Evolutionary conservation across 2,888 invertebrate species (phyloP).

Genomic region (Chrysotoxum bicinctum): DNA sequence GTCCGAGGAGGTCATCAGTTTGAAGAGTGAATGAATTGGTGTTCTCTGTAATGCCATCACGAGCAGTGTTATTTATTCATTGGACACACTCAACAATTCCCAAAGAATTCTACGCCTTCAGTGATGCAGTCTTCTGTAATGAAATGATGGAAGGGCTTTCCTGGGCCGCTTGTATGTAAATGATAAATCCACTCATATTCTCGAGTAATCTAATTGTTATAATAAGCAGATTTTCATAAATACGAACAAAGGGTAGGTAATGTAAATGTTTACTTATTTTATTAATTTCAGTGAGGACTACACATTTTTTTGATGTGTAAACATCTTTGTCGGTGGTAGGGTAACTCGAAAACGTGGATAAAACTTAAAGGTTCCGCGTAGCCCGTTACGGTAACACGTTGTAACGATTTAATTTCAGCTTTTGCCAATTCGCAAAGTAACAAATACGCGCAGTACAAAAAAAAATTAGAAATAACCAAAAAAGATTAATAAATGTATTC

Average conservation of each 20-base stretch:
- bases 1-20: constrained; percentile 48
- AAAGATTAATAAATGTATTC: too few species aligned
- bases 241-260: not conserved
- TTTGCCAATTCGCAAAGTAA: too few species aligned
- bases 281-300: too few species aligned
- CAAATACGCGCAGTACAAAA: too few species aligned
- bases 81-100: constrained; percentile 60
- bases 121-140: constrained; percentile 36
- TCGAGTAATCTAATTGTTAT: not conserved
- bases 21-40: constrained; percentile 54
- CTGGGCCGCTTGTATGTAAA: not conserved
- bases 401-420: too few species aligned
- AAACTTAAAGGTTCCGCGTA: too few species aligned
- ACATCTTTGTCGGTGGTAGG: too few species aligned
- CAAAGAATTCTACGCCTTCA: constrained; percentile 43
- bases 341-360: too few species aligned
- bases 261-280: not conserved
- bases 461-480: too few species aligned
- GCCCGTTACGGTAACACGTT: too few species aligned
- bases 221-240: not conserved
- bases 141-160: not conserved
- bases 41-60: constrained; percentile 59
- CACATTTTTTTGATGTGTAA: too few species aligned
- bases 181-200: not conserved
- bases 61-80: constrained; percentile 67